Conservation (phyloP, 2,113 vertebrate genomes). For the Fulica atra region DNA sequence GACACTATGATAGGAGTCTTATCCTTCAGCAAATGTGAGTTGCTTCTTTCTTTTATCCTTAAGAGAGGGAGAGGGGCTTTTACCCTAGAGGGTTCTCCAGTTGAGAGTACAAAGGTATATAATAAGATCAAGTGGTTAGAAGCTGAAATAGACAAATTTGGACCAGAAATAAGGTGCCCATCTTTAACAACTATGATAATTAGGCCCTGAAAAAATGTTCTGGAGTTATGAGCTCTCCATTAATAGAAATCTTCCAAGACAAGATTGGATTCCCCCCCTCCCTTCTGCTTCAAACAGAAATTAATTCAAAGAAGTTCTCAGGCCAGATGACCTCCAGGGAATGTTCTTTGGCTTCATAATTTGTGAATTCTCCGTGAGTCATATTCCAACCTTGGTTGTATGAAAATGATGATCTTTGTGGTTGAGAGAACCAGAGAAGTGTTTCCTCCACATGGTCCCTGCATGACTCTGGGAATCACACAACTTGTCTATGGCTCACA, state of each 20-base stretch:
- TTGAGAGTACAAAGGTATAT: background rate
- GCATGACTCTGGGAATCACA: background rate
- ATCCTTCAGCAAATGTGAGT: background rate
- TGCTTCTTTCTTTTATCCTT: background rate
- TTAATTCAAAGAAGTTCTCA: slow-evolving; percentile 7
- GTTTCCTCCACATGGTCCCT: background rate
- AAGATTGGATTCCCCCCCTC: background rate
- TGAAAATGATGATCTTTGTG: background rate
- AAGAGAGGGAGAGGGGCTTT: background rate
- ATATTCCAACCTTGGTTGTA: background rate
- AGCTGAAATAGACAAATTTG: background rate
- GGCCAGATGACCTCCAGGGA: background rate
- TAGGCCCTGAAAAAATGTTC: slow-evolving; percentile 7
- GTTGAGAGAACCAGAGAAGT: background rate
- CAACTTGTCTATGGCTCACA: background rate
- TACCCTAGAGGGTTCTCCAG: background rate
- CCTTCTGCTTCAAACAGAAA: background rate
- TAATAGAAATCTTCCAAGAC: slow-evolving; percentile 30
- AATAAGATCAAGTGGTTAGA: background rate
- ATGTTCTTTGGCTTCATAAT: background rate
- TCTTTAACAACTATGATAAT: slow-evolving; percentile 6
- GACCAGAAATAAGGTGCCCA: background rate
- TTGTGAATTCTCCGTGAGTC: background rate
- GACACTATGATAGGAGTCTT: background rate
- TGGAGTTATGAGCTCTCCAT: background rate